A percentile compares a stretch with the other conserved stretches of the same genome.
These are phyloP conservation scores for Palythoa caribaeorum DNA, from an alignment of 92 coral and sea anemone species.

Conservation along the genomic window DNA sequence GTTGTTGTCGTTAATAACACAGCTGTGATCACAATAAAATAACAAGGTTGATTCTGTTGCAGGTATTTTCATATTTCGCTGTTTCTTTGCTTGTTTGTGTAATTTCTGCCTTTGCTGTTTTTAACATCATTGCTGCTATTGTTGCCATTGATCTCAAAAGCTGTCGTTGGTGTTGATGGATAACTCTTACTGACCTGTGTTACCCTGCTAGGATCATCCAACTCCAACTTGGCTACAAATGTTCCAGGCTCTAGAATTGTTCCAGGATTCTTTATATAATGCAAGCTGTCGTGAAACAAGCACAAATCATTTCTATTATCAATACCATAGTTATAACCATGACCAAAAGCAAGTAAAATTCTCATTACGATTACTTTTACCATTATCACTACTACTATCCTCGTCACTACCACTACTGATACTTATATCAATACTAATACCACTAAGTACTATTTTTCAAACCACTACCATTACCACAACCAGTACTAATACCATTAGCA, in stretches of 20 bases:
- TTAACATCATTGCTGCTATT: background rate
- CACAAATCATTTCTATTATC: background rate
- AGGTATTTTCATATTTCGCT: too few species aligned
- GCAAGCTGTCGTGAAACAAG: slow-evolving; percentile 69
- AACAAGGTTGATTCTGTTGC: too few species aligned
- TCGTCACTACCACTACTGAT: background rate
- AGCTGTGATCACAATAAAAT: too few species aligned
- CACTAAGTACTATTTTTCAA: too few species aligned
- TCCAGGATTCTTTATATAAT: slow-evolving; percentile 88
- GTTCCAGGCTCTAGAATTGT: slow-evolving; percentile 97
- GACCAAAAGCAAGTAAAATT: background rate
- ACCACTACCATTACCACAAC: background rate
- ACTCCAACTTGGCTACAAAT: slow-evolving; percentile 88
- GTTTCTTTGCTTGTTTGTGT: too few species aligned
- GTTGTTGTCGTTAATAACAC: too few species aligned
- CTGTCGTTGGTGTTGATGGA: background rate
- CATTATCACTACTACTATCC: background rate
- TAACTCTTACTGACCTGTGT: slow-evolving; percentile 77
- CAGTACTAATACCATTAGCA: background rate
- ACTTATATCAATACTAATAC: background rate
- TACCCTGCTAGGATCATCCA: slow-evolving; percentile 95
- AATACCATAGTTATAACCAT: background rate
- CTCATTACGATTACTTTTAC: background rate
- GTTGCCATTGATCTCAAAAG: background rate
- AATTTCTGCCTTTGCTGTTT: too few species aligned